Base-by-base conservation (phyloP, 2,797 vertebrate species). In the Chelon labrosus region DNA sequence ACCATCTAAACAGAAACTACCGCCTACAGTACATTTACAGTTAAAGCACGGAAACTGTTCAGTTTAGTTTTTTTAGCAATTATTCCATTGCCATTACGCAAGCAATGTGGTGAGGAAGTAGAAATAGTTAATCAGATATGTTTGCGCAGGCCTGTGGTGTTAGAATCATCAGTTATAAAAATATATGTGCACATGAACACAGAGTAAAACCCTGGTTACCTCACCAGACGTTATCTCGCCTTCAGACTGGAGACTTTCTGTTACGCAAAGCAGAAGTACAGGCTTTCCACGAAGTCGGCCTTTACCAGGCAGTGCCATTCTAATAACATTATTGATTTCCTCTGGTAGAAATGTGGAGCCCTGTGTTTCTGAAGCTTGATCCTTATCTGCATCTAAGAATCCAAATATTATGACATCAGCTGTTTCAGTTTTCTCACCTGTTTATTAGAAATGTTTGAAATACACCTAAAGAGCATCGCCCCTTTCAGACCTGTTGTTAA, bases 1-100 rank as follows among this genome's bases (percentile, higher is more conserved):
- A 69, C 14, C 39, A 17, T 13, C 0, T 0, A 65, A 77, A 50
- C 17, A 55, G 55, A 79, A 80, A 77, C n/a, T 22, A 59, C 54
- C 39, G 17, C 19, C 22, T 52, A 52, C 25, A 27, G 51, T 52
- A 13, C 51, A 27, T 12, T 22, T 14, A 25, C 11, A 14, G 51
- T 22, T 27, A 27, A 52, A 52, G 20, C 42, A 44, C 6, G 17
- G 42, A 44, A 44, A 44, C 42, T 17, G 7, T 25, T 10, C 22
- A 52, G 10, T 10, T 42, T 52, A 19, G 47, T 50, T 22, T 52
- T 52, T 6, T 25, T 11, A 25, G 19, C 4, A 52, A 4, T 5
- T 52, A 14, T 27, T 52, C 22, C 51, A 52, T 17, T 17, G 7
- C 42, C 39, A 6, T 8, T 44, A 17, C 13, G 5, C 7, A 17